phyloP scores from a whole-genome alignment of 2,888 invertebrate genomes.

The Drymonia ruficornis region DNA sequence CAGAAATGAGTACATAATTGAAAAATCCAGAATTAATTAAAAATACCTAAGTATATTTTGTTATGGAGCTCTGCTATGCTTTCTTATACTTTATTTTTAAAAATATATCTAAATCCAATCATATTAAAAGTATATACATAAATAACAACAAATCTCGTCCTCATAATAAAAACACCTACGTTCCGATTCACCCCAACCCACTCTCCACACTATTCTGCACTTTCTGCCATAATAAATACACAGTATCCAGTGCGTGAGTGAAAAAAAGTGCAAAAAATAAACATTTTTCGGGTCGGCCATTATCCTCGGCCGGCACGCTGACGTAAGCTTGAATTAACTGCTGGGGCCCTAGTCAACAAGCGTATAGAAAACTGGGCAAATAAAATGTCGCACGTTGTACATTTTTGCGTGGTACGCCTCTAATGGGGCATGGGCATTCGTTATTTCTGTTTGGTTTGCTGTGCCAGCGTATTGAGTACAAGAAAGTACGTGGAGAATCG shows the following conservation, averaged over 20 bases:
- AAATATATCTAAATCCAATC: no score
- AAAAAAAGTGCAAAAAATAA: conserved; percentile 40
- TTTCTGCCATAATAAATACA: conserved; percentile 27
- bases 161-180: no score
- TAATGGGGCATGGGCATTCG: conserved; percentile 35
- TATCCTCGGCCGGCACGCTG: conserved; percentile 47
- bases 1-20: no score
- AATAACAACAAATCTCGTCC: no score
- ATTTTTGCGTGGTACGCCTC: conserved; percentile 34
- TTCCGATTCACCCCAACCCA: not conserved
- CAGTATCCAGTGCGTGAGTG: conserved; percentile 31
- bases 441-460: conserved; percentile 26
- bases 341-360: conserved; percentile 46
- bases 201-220: conserved; percentile 6
- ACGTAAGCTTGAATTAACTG: conserved; percentile 57
- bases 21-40: no score
- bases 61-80: no score
- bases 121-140: no score
- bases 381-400: conserved; percentile 45
- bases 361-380: conserved; percentile 35
- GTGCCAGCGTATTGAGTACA: conserved; percentile 3
- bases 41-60: no score
- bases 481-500: no score
- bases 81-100: no score
- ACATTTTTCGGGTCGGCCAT: conserved; percentile 45